Percentiles rank a stretch among this genome's conserved stretches.
phyloP scores from a whole-genome alignment of 2,888 invertebrate genomes.

The Caenorhabditis plicata region DNA sequence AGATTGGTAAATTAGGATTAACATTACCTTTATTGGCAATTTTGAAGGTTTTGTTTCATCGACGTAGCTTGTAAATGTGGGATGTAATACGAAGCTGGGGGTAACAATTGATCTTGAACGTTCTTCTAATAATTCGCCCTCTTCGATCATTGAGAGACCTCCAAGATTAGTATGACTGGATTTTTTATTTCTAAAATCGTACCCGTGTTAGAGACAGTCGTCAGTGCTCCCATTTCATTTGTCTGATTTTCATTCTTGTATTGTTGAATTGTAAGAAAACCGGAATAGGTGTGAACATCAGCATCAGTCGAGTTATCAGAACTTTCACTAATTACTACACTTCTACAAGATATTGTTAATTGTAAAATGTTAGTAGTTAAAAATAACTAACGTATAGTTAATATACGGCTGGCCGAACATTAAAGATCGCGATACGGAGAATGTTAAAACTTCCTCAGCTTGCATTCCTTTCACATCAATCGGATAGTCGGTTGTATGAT shows the following conservation, averaged over 20 bases:
- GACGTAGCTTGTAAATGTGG: constrained; percentile 13
- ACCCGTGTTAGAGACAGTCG: constrained; percentile 38
- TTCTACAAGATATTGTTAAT: not conserved
- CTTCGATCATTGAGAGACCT: constrained; percentile 45
- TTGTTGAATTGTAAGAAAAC: constrained; percentile 47
- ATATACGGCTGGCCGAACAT: constrained; percentile 49
- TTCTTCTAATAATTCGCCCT: constrained; percentile 35
- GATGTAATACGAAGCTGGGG: constrained; percentile 30
- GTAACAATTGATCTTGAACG: constrained; percentile 19
- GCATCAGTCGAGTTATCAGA: not conserved
- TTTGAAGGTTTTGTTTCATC: not conserved
- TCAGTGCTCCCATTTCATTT: constrained; percentile 30
- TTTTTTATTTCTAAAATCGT: no score
- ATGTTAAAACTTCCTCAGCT: constrained; percentile 43
- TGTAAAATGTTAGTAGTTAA: not conserved
- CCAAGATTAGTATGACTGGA: no score
- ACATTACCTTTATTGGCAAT: constrained; percentile 15
- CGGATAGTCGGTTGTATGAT: constrained; percentile 42
- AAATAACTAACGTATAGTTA: constrained; percentile 41
- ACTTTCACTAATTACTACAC: not conserved
- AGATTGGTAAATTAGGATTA: not conserved
- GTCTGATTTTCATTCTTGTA: constrained; percentile 30
- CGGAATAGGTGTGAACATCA: constrained; percentile 37
- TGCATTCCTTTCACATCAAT: constrained; percentile 34
- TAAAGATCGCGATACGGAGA: constrained; percentile 38